Percentiles rank a stretch among this genome's conserved stretches.
Evolutionary conservation across 2,113 vertebrate genomes (phyloP).

Genomic region (Ranitomeya imitator): DNA sequence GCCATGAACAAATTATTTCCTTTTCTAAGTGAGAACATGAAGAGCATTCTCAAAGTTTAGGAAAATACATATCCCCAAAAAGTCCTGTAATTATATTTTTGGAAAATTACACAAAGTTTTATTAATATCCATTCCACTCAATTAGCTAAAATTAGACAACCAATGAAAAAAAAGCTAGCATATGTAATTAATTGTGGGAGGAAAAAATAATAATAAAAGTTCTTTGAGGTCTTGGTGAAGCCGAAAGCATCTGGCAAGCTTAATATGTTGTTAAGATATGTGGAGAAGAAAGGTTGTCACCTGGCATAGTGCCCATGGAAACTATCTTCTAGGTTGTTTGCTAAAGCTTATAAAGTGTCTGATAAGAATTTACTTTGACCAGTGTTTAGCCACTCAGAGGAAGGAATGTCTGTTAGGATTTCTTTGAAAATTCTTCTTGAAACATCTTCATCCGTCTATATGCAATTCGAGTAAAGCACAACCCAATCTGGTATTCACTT

Average conservation of each 20-base stretch:
- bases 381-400: background rate
- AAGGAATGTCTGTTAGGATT: background rate
- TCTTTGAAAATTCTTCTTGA: background rate
- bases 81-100: background rate
- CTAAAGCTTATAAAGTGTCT: background rate
- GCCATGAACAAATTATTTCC: too few species aligned
- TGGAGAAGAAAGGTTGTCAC: background rate
- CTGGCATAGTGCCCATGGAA: conserved; percentile 24
- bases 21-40: background rate
- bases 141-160: background rate
- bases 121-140: background rate
- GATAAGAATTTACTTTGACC: background rate
- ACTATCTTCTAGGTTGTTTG: background rate
- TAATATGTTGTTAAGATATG: conserved; percentile 32
- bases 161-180: background rate
- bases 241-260: conserved; percentile 18
- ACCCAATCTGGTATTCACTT: background rate
- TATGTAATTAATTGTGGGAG: background rate
- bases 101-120: background rate
- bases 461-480: too few species aligned
- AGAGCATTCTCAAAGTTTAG: background rate
- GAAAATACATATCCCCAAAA: background rate
- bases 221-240: conserved; percentile 6
- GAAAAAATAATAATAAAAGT: background rate
- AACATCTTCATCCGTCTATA: background rate